Base-by-base conservation (phyloP, 2,888 invertebrate genomes). In the Charanyca ferruginea region DNA sequence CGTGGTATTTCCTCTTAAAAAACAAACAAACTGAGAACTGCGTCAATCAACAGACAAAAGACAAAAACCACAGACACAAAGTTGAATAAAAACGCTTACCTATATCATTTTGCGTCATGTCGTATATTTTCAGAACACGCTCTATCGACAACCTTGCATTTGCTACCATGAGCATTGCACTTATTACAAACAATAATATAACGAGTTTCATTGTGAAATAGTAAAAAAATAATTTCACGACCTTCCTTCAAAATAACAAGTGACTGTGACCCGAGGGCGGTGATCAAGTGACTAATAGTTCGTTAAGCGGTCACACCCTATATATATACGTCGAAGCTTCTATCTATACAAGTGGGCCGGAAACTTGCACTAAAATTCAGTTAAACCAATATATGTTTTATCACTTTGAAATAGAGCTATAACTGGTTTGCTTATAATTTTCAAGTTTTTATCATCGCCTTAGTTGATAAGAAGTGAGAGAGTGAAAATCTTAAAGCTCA, bases 171-270 rank as follows among this genome's bases (percentile, higher is more conserved):
- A 71, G 22, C 35, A 51, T 22, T 3, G 54, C 58, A 32, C 58
- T 44, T 8, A 66, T 41, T 3, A 44, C 13, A 8, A 52, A 22
- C 22, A 77, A 6, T 23, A 35, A n/a, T 8, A 9, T 11, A 3
- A 67, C 35, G 2, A 62, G 20, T 51, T 80, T 77, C 81, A 79
- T 79, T 38, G 32, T 80, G 18, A 53, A 28, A 38, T 16, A 16
- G 11, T 38, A 0, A 9, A 38, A 13, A 16, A 23, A 32, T 55
- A 18, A 47, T 41, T 47, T 41, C 3, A 45, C 18, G 28, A 44
- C 1, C 5, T 59, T 51, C 22, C 35, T 23, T 11, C 9, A 13
- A 28, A 18, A 48, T 25, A 5, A 42, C 35, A 48, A 74, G 22
- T 66, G 28, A 48, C 41, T n/a, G 22, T 66, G 28, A 48, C 41